These are phyloP conservation scores for Pandemis heparana DNA, from an alignment of 2,888 invertebrate species.

Conservation along the genomic window DNA sequence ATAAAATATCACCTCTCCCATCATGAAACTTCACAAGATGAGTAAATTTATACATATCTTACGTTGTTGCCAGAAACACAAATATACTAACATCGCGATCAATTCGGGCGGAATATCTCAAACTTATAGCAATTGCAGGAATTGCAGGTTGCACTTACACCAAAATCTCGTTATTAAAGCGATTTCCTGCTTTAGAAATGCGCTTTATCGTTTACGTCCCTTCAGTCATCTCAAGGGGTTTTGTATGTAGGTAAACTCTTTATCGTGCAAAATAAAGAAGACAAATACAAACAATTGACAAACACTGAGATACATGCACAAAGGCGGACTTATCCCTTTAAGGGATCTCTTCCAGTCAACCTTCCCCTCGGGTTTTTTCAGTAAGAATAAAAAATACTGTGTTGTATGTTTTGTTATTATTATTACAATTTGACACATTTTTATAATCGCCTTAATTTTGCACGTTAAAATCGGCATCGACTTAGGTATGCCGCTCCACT, in stretches of 20 bases:
- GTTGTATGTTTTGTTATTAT: too few species aligned
- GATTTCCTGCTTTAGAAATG: too few species aligned
- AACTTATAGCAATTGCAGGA: background rate
- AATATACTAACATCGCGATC: background rate
- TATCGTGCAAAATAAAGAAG: too few species aligned
- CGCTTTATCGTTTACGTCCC: too few species aligned
- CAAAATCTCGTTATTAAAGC: too few species aligned
- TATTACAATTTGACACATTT: background rate
- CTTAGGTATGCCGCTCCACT: background rate
- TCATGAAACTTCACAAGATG: background rate
- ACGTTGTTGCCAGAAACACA: background rate
- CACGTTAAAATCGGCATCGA: background rate
- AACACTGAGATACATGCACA: too few species aligned
- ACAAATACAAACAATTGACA: too few species aligned
- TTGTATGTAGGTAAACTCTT: too few species aligned
- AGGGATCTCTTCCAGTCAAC: too few species aligned
- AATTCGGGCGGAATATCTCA: background rate
- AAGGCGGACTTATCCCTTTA: too few species aligned
- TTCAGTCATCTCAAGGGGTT: too few species aligned
- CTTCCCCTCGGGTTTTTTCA: too few species aligned
- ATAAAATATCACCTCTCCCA: background rate
- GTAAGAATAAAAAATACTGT: background rate
- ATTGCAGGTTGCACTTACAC: background rate
- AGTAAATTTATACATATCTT: constrained; percentile 1
- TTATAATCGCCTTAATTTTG: background rate